These are phyloP conservation scores for Salminus brasiliensis DNA, from an alignment of 2,113 vertebrate species.

Conservation along the genomic window DNA sequence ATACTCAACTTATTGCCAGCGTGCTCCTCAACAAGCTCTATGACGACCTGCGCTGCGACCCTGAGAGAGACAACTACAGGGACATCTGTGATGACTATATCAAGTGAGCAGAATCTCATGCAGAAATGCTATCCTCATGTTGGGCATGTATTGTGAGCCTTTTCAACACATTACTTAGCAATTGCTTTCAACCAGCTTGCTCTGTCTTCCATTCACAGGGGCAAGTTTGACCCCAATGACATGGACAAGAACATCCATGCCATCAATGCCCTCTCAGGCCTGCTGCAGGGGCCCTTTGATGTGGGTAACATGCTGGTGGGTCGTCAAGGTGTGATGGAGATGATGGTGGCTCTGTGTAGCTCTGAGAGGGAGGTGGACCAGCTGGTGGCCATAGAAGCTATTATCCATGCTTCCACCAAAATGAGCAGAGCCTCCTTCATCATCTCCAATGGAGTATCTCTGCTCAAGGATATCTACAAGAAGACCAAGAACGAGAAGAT, in stretches of 20 bases:
- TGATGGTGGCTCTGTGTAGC: conserved; percentile 95
- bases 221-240: conserved; percentile 92
- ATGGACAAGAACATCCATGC: conserved; percentile 97
- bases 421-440: conserved; percentile 94
- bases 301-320: conserved; percentile 89
- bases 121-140: not conserved
- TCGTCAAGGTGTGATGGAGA: conserved; percentile 94
- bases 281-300: conserved; percentile 94
- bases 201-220: conserved; percentile 68
- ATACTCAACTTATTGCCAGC: conserved; percentile 92
- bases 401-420: conserved; percentile 93
- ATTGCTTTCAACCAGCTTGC: not conserved
- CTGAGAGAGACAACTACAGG: conserved; percentile 87
- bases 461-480: conserved; percentile 98
- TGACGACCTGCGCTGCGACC: conserved; percentile 90
- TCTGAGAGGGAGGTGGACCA: conserved; percentile 94
- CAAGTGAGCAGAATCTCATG: conserved; percentile 75
- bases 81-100: conserved; percentile 90
- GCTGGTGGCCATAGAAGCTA: conserved; percentile 93
- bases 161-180: not conserved
- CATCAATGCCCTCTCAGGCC: conserved; percentile 89
- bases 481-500: conserved; percentile 96
- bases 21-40: conserved; percentile 92
- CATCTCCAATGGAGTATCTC: conserved; percentile 88
- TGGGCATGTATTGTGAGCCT: not conserved